phyloP scores from a whole-genome alignment of 2,888 invertebrate species.

The Aphrophora alni region DNA sequence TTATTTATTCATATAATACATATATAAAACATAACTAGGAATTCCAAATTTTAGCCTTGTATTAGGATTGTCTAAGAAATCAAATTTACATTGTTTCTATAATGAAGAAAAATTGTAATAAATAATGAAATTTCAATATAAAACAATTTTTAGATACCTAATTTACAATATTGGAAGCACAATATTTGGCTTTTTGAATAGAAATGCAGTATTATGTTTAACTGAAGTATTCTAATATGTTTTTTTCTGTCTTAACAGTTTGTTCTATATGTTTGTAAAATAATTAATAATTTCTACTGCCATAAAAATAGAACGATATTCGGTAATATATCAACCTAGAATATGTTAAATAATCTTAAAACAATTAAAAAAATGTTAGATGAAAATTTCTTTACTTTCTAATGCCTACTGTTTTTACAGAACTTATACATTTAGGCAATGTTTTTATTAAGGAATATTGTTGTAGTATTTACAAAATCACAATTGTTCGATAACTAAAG shows the following conservation, averaged over 20 bases:
- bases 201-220: background rate
- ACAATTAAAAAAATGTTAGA: too few species aligned
- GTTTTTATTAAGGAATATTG: too few species aligned
- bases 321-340: background rate
- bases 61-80: slow-evolving; percentile 36
- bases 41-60: background rate
- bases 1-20: background rate
- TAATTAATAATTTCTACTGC: too few species aligned
- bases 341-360: too few species aligned
- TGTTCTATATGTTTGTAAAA: too few species aligned
- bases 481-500: too few species aligned
- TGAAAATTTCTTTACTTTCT: too few species aligned
- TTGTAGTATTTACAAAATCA: too few species aligned
- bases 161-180: background rate
- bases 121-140: background rate
- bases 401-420: too few species aligned
- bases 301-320: too few species aligned
- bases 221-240: background rate
- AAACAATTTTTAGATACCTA: background rate
- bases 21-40: background rate
- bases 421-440: too few species aligned
- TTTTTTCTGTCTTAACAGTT: background rate
- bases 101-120: background rate
- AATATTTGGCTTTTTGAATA: background rate
- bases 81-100: slow-evolving; percentile 21